A percentile compares a stretch with the other conserved stretches of the same genome.
Conservation (phyloP, 2,797 vertebrate species). For the Philypnodon macrostomus region DNA sequence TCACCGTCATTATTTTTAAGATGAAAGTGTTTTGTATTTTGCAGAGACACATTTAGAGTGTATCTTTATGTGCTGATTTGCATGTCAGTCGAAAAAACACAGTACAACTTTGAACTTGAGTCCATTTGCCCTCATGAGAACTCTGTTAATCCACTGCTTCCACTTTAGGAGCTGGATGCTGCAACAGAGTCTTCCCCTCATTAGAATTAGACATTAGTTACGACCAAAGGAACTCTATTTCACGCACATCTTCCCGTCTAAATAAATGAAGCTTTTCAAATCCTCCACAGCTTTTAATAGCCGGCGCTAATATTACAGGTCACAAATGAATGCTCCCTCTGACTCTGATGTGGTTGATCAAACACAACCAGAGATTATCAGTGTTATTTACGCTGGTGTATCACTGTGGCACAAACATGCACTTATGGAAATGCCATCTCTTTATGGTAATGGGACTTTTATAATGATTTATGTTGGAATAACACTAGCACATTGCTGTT, state of each 20-base stretch:
- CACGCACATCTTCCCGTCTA: slow-evolving; percentile 68
- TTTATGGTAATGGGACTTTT: slow-evolving; percentile 70
- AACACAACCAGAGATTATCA: slow-evolving; percentile 71
- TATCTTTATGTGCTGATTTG: slow-evolving; percentile 34
- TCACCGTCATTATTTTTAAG: slow-evolving; percentile 27
- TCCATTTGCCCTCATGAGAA: slow-evolving; percentile 65
- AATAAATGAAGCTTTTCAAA: slow-evolving; percentile 76
- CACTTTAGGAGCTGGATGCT: slow-evolving; percentile 65
- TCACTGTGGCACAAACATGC: slow-evolving; percentile 70
- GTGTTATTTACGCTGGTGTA: slow-evolving; percentile 74
- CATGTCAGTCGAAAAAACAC: slow-evolving; percentile 40
- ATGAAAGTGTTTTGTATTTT: slow-evolving; percentile 30
- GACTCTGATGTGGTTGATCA: slow-evolving; percentile 71
- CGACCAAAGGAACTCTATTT: slow-evolving; percentile 76
- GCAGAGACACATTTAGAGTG: slow-evolving; percentile 17
- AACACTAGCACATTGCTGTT: slow-evolving; percentile 38
- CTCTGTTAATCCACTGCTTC: slow-evolving; percentile 61
- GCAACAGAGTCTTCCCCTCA: slow-evolving; percentile 55
- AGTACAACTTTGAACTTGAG: slow-evolving; percentile 58
- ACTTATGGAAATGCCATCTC: slow-evolving; percentile 70
- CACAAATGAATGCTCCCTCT: slow-evolving; percentile 68
- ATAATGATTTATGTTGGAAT: slow-evolving; percentile 70
- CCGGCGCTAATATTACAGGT: slow-evolving; percentile 72
- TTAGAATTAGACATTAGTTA: slow-evolving; percentile 75
- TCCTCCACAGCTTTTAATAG: slow-evolving; percentile 76